Base-by-base conservation (phyloP, 2,888 invertebrate species). In the Plemyria rubiginata region DNA sequence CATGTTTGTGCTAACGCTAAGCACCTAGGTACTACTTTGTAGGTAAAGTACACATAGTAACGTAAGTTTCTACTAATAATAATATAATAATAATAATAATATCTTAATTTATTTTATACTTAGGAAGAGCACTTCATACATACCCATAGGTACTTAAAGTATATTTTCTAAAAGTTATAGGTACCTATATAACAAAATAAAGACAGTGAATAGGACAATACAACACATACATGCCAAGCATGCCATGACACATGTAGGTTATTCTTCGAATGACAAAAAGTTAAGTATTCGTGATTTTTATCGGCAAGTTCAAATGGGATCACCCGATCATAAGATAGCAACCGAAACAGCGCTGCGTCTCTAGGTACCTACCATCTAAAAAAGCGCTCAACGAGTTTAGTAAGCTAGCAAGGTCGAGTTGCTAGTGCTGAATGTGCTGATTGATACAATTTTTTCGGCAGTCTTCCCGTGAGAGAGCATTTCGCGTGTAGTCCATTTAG, bases 241-340 rank as follows among this genome's bases (percentile, higher is more conserved):
- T 38, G 11, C 2, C 36, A 38, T 36, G 41, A 22, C 38, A 50
- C 11, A 43, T 43, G 7, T 54, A n/a, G 32, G 50, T 50, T 49
- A 58, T 41, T 51, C 57, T 15, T 49, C 12, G 12, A 50, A 38
- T 49, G 49, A 62, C 53, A 40, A 46, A 56, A 43, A 51, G 9
- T 22, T 49, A n/a, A n/a, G n/a, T n/a, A 48, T 64, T 75, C 68
- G 73, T 72, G 74, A 68, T 65, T 64, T 57, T 60, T 63, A 65
- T 65, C 60, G 64, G 54, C 54, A 65, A 76, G 75, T 76, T 79
- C 77, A 79, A 32, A 60, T 67, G 64, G 65, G 67, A 66, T 70
- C 69, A 69, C 71, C 73, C 73, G 81, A 81, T 82, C 82, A 74
- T 74, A 75, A 77, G 79, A 79, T 78, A 66, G 36, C 28, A 77